Percentiles rank a stretch among this genome's conserved stretches.
These are phyloP conservation scores for Muscicapa striata DNA, from an alignment of 2,797 vertebrate genomes.

Conservation along the genomic window DNA sequence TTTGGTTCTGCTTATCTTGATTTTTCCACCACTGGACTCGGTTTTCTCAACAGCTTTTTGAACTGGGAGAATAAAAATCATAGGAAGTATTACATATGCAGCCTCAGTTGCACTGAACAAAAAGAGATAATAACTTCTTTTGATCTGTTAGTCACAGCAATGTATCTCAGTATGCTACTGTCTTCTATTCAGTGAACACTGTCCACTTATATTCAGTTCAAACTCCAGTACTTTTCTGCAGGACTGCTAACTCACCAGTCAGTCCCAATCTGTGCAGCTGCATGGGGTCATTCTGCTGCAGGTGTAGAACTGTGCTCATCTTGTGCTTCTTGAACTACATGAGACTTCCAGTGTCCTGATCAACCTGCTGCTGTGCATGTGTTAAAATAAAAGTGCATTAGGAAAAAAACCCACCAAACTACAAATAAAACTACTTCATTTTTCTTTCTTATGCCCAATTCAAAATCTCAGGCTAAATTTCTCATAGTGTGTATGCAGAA, in stretches of 20 bases:
- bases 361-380: neutral
- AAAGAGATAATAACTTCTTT: neutral
- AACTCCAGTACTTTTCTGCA: neutral
- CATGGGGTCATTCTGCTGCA: neutral
- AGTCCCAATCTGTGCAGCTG: neutral
- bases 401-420: accelerated
- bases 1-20: neutral
- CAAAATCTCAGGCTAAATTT: neutral
- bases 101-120: neutral
- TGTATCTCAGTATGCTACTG: neutral
- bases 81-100: neutral
- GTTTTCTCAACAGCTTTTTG: neutral
- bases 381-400: neutral
- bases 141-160: neutral
- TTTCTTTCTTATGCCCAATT: neutral
- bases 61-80: neutral
- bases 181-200: neutral
- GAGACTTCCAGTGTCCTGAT: neutral
- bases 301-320: neutral
- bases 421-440: neutral
- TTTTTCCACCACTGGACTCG: neutral
- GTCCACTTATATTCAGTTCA: neutral
- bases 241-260: neutral
- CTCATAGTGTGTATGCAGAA: neutral
- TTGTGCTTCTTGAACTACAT: neutral